Evolutionary conservation across 2,888 invertebrate species (phyloP).

Genomic region (Thumatha senex): DNA sequence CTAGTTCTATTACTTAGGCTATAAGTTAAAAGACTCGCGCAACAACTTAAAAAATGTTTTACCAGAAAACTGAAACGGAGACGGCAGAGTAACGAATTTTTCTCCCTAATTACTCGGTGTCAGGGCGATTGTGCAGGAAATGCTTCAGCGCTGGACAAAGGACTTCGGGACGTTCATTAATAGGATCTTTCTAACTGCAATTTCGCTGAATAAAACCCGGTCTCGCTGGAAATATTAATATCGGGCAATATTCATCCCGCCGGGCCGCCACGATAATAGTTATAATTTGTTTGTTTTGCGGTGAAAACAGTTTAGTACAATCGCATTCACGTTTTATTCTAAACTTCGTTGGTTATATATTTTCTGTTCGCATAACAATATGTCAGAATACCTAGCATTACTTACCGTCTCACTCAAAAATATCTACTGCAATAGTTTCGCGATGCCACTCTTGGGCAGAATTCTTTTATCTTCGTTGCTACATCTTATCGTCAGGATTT

Average conservation of each 20-base stretch:
- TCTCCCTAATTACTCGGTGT: constrained; percentile 82
- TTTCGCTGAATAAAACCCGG: constrained; percentile 76
- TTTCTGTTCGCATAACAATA: constrained; percentile 35
- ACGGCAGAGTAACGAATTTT: constrained; percentile 75
- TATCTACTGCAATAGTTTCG: constrained; percentile 30
- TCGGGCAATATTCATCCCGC: constrained; percentile 66
- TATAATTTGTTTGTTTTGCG: constrained; percentile 67
- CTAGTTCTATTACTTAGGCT: too few relatives aligned
- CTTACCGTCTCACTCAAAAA: constrained; percentile 20
- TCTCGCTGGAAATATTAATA: constrained; percentile 77
- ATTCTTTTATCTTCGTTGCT: constrained; percentile 36
- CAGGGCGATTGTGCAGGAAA: constrained; percentile 80
- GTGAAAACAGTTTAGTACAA: constrained; percentile 27
- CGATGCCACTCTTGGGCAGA: constrained; percentile 29
- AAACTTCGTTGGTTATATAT: constrained; percentile 18
- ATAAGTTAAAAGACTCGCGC: too few relatives aligned
- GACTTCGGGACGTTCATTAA: constrained; percentile 79
- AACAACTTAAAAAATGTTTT: constrained; percentile 38
- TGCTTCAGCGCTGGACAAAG: constrained; percentile 74
- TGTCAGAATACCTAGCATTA: constrained; percentile 19
- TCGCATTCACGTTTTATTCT: constrained; percentile 30
- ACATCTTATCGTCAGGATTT: constrained; percentile 25
- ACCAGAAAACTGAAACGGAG: constrained; percentile 63
- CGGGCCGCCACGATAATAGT: constrained; percentile 63
- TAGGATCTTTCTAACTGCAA: constrained; percentile 82